These are phyloP conservation scores for Gasterosteus aculeatus DNA, from an alignment of 2,113 vertebrate species.

Conservation along the genomic window DNA sequence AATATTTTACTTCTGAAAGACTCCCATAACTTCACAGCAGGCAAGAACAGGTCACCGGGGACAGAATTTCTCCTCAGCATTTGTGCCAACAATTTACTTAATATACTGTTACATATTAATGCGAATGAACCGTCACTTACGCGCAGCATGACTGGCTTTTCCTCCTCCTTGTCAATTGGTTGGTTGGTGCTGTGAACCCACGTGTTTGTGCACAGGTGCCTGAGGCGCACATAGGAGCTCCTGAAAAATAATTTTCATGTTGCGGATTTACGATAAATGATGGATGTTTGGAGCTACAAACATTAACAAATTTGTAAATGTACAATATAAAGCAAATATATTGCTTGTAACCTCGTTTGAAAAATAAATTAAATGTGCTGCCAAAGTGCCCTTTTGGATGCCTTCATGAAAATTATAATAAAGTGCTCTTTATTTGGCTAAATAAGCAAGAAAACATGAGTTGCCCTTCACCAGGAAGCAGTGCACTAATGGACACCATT, in stretches of 20 bases:
- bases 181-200: conserved; percentile 99
- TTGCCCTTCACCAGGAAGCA: not conserved
- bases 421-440: not conserved
- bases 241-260: conserved; percentile 71
- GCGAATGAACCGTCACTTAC: conserved; percentile 73
- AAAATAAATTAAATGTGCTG: not conserved
- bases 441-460: not conserved
- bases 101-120: not conserved
- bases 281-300: not conserved
- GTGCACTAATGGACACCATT: not conserved
- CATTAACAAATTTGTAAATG: not conserved
- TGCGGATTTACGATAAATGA: not conserved
- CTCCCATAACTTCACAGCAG: not conserved
- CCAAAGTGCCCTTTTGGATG: not conserved
- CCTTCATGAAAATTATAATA: not conserved
- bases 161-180: conserved; percentile 98
- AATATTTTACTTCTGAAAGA: not conserved
- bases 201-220: conserved; percentile 98
- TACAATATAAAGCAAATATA: not conserved
- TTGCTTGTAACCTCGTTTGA: not conserved
- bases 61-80: conserved; percentile 8
- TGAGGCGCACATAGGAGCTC: conserved; percentile 96
- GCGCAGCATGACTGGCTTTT: conserved; percentile 97
- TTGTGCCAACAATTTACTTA: not conserved
- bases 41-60: not conserved